phyloP scores from a whole-genome alignment of 2,888 invertebrate species.

The Cybosia mesomella region DNA sequence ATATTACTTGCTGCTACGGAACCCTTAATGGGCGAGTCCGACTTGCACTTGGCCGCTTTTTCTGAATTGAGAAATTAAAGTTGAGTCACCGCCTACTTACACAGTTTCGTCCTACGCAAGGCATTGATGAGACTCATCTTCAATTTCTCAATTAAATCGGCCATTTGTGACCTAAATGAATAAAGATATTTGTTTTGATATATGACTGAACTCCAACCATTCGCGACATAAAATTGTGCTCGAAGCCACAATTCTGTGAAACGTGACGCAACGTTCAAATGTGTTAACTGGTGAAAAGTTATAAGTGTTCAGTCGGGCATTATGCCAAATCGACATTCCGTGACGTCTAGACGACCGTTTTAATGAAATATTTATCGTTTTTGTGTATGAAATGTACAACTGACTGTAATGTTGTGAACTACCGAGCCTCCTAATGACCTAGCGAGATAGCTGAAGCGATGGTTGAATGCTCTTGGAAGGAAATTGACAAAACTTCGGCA shows the following conservation, averaged over 20 bases:
- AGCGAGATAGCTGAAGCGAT: not conserved
- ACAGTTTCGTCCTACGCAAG: too few species aligned
- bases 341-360: conserved; percentile 52
- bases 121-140: too few species aligned
- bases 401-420: not conserved
- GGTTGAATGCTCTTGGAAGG: not conserved
- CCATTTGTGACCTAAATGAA: not conserved
- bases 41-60: too few species aligned
- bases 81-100: too few species aligned
- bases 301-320: conserved; percentile 46
- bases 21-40: too few species aligned
- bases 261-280: conserved; percentile 34
- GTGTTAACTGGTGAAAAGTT: conserved; percentile 46
- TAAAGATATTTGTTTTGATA: conserved; percentile 4
- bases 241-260: not conserved
- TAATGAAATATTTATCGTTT: conserved; percentile 32
- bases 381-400: not conserved
- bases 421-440: not conserved
- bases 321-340: conserved; percentile 54
- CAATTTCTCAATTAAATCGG: not conserved
- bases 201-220: not conserved
- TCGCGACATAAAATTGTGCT: conserved; percentile 10
- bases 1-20: too few species aligned
- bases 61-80: too few species aligned
- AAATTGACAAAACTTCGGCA: not conserved